Percentiles rank a stretch among this genome's conserved stretches.
Evolutionary conservation across 1,140 invertebrate genomes (phyloP).

Genomic region (Aphaenogaster rudis): DNA sequence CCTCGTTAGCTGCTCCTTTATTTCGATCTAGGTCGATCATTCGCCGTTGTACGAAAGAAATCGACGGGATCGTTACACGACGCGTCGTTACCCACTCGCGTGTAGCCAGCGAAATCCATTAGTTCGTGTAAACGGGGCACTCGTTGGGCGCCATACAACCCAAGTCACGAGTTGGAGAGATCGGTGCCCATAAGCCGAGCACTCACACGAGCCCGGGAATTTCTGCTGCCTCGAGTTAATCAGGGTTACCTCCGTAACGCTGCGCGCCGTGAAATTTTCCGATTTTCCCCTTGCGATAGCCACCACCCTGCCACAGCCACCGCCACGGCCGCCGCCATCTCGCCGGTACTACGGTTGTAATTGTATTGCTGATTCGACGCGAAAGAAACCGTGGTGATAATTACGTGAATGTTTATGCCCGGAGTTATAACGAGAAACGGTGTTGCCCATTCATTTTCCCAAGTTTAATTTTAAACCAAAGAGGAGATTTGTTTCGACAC

Average conservation of each 20-base stretch:
- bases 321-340: background rate
- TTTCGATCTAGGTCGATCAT: conserved; percentile 76
- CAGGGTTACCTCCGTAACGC: conserved; percentile 20
- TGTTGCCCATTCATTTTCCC: background rate
- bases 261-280: conserved; percentile 39
- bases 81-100: conserved; percentile 65
- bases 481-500: no score
- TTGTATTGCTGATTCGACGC: conserved; percentile 52
- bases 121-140: conserved; percentile 59
- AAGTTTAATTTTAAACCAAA: conserved; percentile 11
- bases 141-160: conserved; percentile 43
- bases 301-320: no score
- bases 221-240: conserved; percentile 54
- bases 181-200: conserved; percentile 48
- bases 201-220: conserved; percentile 40
- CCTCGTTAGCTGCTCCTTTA: conserved; percentile 71
- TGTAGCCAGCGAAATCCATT: conserved; percentile 57
- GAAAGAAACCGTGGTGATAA: conserved; percentile 65
- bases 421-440: conserved; percentile 4
- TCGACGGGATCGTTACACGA: conserved; percentile 64
- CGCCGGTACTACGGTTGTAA: background rate
- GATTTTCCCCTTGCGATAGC: conserved; percentile 43
- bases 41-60: conserved; percentile 64
- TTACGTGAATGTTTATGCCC: conserved; percentile 78
- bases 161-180: conserved; percentile 56